Base-by-base conservation (phyloP, 2,797 vertebrate species). In the Muscicapa striata region DNA sequence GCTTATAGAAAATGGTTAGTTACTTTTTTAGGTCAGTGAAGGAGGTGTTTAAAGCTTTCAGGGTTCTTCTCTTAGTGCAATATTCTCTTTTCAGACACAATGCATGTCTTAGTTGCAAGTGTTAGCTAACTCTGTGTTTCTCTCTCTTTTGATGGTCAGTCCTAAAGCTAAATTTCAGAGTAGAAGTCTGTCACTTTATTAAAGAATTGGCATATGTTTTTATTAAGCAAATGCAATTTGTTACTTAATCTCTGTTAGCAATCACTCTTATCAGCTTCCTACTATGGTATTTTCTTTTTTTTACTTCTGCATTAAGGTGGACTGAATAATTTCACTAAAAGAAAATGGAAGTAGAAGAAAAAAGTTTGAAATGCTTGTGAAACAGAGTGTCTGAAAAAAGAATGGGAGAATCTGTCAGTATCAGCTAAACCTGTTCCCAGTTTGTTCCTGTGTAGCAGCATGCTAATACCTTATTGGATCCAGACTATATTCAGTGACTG, bases 1-100 rank as follows among this genome's bases (percentile, higher is more conserved):
- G 98, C 99, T 18, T 99, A 99, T 93, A 98, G 96, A 88, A 99
- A 99, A 97, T 99, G 99, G 99, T 97, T 99, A 94, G 98, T 98
- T 92, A 98, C 98, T 6, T 98, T 99, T 87, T 97, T 98, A 91
- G 98, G 97, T 97, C 98, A 98, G 80, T 98, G 98, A 98, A 92
- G 72, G 95, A 94, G 73, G 38, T 10, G 3, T 82, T 94, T 40
- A 76, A 94, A 63, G 64, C 76, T 77, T 95, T 62, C 86, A 93
- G 52, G 84, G 46, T 93, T 95, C 88, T 92, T 94, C 87, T 93
- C 93, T 93, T 95, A 97, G 98, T 98, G 98, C 98, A 98, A 98
- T 98, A 98, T 95, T 94, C 93, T 93, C 90, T 97, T 96, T 94
- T 84, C 94, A 91, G 91, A 93, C 93, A 93, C 95, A 98, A 96